Evolutionary conservation across 2,888 invertebrate genomes (phyloP).

Genomic region (Cheilosia pagana): DNA sequence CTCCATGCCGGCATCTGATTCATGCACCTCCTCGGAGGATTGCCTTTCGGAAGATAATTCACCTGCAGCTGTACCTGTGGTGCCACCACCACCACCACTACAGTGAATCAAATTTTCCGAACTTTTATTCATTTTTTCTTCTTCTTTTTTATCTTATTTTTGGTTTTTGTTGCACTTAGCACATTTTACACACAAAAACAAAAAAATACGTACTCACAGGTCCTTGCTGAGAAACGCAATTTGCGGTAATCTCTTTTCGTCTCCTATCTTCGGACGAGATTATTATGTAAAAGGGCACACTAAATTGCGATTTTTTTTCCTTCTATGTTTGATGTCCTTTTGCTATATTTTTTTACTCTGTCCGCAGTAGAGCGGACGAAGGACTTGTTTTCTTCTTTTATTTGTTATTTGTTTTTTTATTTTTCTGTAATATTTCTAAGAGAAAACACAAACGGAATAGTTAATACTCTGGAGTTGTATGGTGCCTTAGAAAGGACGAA

Average conservation of each 20-base stretch:
- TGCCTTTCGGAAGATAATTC: conserved; percentile 80
- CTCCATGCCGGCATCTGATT: conserved; percentile 79
- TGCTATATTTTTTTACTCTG: conserved; percentile 1
- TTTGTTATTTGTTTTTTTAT: background rate
- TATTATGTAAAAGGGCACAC: conserved; percentile 69
- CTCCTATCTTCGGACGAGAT: conserved; percentile 25
- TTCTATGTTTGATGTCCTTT: conserved; percentile 18
- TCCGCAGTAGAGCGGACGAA: background rate
- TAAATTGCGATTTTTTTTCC: conserved; percentile 13
- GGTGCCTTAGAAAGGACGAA: conserved; percentile 20
- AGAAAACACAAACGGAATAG: conserved; percentile 21
- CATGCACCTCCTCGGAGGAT: conserved; percentile 82
- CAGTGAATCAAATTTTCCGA: conserved; percentile 80
- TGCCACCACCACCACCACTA: conserved; percentile 59
- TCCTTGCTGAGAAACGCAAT: conserved; percentile 4
- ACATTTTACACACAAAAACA: conserved; percentile 50
- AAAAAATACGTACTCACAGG: conserved; percentile 7
- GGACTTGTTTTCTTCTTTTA: background rate
- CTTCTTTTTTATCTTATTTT: conserved; percentile 23
- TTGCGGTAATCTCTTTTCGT: conserved; percentile 41
- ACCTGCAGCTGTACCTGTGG: conserved; percentile 59
- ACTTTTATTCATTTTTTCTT: conserved; percentile 81
- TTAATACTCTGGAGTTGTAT: background rate
- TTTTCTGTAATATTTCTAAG: background rate
- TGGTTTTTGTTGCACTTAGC: conserved; percentile 46